Conservation (phyloP, 2,113 vertebrate species). For the Podarcis cretensis region DNA sequence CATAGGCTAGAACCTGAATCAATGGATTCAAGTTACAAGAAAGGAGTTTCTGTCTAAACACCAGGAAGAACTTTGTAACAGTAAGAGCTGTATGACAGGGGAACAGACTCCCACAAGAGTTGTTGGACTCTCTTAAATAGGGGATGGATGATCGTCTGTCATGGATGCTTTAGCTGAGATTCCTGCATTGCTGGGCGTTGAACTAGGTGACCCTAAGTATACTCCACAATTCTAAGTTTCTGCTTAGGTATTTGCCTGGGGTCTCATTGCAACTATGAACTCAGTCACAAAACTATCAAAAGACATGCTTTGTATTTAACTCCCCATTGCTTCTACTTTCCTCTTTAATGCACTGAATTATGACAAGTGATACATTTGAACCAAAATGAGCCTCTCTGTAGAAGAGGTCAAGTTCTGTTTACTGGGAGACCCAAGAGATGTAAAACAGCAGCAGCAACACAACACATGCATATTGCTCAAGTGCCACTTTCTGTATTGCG, state of each 20-base stretch:
- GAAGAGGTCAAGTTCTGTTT: slow-evolving; percentile 40
- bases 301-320: not conserved
- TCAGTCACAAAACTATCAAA: not conserved
- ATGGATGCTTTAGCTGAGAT: too few species aligned
- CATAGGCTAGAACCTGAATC: too few species aligned
- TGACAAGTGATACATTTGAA: not conserved
- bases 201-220: too few species aligned
- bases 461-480: not conserved
- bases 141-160: too few species aligned
- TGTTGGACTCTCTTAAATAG: too few species aligned
- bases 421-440: not conserved
- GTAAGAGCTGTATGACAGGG: too few species aligned
- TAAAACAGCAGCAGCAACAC: not conserved
- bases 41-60: too few species aligned
- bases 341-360: slow-evolving; percentile 4
- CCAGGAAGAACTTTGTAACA: too few species aligned
- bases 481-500: slow-evolving; percentile 38
- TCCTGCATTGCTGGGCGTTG: too few species aligned
- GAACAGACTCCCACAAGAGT: too few species aligned
- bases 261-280: not conserved
- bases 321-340: not conserved
- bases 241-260: not conserved
- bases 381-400: slow-evolving; percentile 8
- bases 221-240: not conserved
- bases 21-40: too few species aligned